Conservation (phyloP, 1,140 invertebrate species). For the Sarcophaga bullata region DNA sequence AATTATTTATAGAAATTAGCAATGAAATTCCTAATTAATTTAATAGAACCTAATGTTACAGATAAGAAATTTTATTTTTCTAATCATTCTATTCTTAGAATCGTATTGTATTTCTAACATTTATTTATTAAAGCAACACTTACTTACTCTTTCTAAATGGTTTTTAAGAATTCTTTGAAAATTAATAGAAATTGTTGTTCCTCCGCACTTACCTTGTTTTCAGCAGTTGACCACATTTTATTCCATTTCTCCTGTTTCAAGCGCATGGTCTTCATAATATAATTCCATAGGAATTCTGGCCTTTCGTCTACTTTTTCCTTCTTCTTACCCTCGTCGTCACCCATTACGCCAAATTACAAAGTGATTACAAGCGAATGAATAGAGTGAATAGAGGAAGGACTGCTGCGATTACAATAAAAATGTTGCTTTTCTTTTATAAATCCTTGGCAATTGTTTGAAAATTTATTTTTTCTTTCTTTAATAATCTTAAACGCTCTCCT, state of each 20-base stretch:
- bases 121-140: background rate
- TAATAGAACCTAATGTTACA: no score
- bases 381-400: background rate
- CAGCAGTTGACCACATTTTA: conserved; percentile 75
- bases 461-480: background rate
- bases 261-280: conserved; percentile 69
- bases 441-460: conserved; percentile 28
- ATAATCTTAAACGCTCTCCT: background rate
- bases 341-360: conserved; percentile 5
- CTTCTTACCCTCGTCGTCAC: conserved; percentile 38
- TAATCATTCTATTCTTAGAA: background rate
- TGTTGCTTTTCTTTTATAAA: no score
- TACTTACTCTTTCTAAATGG: background rate
- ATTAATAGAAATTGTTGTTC: background rate
- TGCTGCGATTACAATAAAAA: background rate
- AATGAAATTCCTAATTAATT: no score
- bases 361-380: background rate
- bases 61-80: no score
- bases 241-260: conserved; percentile 78
- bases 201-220: conserved; percentile 58
- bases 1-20: no score
- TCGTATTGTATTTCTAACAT: background rate
- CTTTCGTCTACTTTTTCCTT: conserved; percentile 54
- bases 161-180: background rate
- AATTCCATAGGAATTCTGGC: conserved; percentile 63